Conservation (phyloP, 2,113 vertebrate species). For the Mus musculus region DNA sequence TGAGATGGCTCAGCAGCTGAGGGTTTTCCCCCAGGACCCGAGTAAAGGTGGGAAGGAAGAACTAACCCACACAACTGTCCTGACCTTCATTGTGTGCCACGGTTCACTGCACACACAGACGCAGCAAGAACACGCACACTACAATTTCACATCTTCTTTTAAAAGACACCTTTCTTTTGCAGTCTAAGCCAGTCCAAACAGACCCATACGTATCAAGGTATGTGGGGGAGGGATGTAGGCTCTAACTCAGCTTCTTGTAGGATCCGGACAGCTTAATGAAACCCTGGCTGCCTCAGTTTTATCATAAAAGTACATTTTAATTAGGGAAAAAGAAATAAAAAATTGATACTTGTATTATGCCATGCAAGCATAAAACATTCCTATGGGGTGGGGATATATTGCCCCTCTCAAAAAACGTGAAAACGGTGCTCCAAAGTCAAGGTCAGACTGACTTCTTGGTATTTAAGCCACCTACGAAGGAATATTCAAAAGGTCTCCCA, state of each 20-base stretch:
- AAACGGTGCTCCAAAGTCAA: background rate
- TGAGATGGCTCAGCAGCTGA: background rate
- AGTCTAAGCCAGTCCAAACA: background rate
- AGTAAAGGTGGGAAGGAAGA: background rate
- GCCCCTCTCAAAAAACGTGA: background rate
- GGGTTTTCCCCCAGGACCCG: background rate
- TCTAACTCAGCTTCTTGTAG: background rate
- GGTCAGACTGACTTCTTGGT: background rate
- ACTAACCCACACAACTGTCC: background rate
- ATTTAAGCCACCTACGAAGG: background rate
- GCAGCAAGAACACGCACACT: background rate
- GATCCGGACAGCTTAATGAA: background rate
- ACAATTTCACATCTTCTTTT: background rate
- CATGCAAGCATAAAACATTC: conserved; percentile 4
- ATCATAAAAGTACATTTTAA: background rate
- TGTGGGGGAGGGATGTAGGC: background rate
- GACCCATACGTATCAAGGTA: background rate
- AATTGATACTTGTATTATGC: background rate
- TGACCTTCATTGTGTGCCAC: too few relatives aligned
- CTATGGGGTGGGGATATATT: background rate
- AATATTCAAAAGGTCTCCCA: background rate
- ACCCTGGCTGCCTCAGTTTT: background rate
- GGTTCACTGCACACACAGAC: background rate
- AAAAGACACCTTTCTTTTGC: background rate
- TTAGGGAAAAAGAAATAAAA: background rate